Conservation (phyloP, 2,113 vertebrate genomes). For the Nestor notabilis region DNA sequence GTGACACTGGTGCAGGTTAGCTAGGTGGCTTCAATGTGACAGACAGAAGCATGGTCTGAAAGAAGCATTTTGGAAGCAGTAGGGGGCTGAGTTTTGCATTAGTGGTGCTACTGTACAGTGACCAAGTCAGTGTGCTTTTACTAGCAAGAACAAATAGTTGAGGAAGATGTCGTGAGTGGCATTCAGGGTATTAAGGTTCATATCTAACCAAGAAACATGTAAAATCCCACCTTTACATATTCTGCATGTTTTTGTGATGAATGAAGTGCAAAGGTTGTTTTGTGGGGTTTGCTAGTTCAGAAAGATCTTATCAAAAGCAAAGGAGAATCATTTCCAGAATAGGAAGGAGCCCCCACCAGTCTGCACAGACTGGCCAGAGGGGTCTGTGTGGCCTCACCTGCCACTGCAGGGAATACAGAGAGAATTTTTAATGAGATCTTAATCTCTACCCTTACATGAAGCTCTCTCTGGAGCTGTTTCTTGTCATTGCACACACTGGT, state of each 20-base stretch:
- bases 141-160: fast-evolving
- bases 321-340: neutral
- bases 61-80: neutral
- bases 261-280: neutral
- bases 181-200: neutral
- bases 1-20: neutral
- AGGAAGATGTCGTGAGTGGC: neutral
- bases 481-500: neutral
- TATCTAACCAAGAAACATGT: neutral
- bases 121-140: neutral
- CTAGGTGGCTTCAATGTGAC: neutral
- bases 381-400: neutral
- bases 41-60: neutral
- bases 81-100: neutral
- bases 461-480: neutral
- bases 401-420: neutral
- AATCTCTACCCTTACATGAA: neutral
- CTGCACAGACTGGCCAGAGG: neutral
- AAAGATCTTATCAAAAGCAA: neutral
- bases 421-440: neutral
- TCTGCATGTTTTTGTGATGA: neutral
- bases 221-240: neutral
- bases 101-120: neutral
- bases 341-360: neutral
- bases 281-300: neutral